Evolutionary conservation across 2,113 vertebrate species (phyloP).

Genomic region (Xiphophorus maculatus): DNA sequence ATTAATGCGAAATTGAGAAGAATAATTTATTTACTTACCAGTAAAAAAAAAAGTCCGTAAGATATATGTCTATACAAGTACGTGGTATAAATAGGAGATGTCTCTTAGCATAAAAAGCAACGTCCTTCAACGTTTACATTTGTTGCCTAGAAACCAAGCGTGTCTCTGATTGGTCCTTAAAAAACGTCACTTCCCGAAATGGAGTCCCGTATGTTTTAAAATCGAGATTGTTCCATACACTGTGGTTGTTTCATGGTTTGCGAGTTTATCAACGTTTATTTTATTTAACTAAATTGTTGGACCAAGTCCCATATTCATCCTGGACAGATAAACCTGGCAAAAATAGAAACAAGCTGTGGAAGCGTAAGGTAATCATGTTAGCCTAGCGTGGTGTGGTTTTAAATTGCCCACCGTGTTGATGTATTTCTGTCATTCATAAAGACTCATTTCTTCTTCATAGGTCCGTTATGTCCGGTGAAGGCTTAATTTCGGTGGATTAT

Average conservation of each 20-base stretch:
- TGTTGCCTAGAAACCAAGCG: conserved; percentile 69
- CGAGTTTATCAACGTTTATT: conserved; percentile 8
- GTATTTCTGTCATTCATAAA: neutral
- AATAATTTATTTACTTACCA: neutral
- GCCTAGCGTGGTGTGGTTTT: conserved; percentile 9
- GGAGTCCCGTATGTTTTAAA: conserved; percentile 42
- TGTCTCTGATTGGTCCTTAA: conserved; percentile 54
- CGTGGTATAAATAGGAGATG: neutral
- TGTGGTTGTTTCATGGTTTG: neutral
- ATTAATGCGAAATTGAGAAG: too few species aligned
- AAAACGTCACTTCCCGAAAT: conserved; percentile 38
- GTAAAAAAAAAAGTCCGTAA: too few species aligned
- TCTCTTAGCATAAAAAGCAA: neutral
- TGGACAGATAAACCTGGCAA: neutral
- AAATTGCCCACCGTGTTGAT: neutral
- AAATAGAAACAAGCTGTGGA: neutral
- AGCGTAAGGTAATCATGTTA: neutral
- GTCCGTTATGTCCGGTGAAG: conserved; percentile 82
- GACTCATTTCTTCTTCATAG: conserved; percentile 35
- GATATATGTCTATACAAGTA: neutral
- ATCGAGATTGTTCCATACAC: neutral
- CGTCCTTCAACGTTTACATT: conserved; percentile 37
- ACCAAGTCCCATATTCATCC: neutral
- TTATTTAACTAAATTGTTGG: conserved; percentile 16
- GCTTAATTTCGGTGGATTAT: conserved; percentile 89